Conservation (phyloP, 2,797 vertebrate genomes). For the Bovichtus variegatus region DNA sequence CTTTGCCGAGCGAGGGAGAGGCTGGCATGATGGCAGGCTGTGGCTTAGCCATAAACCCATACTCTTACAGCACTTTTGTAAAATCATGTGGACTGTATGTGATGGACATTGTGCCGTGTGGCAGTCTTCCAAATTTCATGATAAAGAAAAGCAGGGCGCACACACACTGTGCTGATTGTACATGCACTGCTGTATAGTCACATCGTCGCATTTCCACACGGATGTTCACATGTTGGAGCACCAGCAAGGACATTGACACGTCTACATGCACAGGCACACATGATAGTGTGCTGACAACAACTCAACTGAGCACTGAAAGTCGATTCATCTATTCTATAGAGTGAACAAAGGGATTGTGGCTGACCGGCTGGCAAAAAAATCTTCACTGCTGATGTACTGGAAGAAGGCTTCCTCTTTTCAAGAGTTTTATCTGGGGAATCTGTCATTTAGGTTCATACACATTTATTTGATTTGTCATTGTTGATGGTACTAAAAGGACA, state of each 20-base stretch:
- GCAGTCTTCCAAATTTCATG: constrained; percentile 24
- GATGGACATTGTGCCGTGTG: constrained; percentile 36
- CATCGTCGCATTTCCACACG: constrained; percentile 1
- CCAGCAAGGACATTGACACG: constrained; percentile 1
- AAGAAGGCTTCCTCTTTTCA: constrained; percentile 24
- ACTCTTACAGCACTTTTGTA: constrained; percentile 60
- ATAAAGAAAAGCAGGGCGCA: constrained; percentile 24
- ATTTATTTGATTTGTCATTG: not conserved
- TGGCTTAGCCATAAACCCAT: constrained; percentile 56
- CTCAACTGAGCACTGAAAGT: not conserved
- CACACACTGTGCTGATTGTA: constrained; percentile 16
- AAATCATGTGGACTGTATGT: constrained; percentile 47
- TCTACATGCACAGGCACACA: constrained; percentile 7
- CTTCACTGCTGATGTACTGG: constrained; percentile 15
- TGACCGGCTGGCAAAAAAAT: constrained; percentile 18
- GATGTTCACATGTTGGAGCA: constrained; percentile 9
- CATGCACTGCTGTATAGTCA: constrained; percentile 1
- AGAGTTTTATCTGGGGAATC: not conserved
- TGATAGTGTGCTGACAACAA: constrained; percentile 34
- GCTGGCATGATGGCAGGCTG: constrained; percentile 59
- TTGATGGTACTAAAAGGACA: constrained; percentile 1
- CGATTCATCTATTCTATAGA: constrained; percentile 18
- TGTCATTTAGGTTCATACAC: not conserved
- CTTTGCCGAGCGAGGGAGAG: constrained; percentile 53
- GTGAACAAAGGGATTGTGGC: constrained; percentile 16